A percentile compares a stretch with the other conserved stretches of the same genome.
These are phyloP conservation scores for Benitochromis conjunctus DNA, from an alignment of 2,113 vertebrate genomes.

Conservation along the genomic window DNA sequence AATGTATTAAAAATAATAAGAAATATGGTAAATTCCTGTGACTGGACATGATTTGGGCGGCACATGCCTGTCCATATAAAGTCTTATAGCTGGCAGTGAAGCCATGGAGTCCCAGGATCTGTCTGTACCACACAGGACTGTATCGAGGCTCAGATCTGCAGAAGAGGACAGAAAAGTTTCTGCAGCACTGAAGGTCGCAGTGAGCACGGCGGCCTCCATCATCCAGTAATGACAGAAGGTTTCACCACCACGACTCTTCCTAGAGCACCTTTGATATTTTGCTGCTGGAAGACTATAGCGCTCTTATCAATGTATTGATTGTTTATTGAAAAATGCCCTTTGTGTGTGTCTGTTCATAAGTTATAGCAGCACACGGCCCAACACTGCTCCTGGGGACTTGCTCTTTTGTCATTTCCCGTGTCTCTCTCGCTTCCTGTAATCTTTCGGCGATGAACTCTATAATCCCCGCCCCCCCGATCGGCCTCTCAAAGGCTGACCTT, in stretches of 20 bases:
- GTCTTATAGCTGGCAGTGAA: background rate
- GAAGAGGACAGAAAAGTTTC: background rate
- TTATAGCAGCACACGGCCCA: background rate
- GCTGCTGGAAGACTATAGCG: background rate
- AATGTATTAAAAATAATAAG: background rate
- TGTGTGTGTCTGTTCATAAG: background rate
- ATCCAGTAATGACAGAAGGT: background rate
- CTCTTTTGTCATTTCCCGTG: background rate
- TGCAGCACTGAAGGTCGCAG: background rate
- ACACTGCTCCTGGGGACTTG: background rate
- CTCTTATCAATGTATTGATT: background rate
- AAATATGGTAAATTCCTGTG: fast-evolving
- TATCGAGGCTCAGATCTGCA: background rate
- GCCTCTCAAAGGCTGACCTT: background rate
- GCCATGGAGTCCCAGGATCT: background rate
- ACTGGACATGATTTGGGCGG: background rate
- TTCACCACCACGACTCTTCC: background rate
- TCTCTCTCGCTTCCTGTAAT: background rate
- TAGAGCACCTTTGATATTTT: background rate
- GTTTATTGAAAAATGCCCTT: background rate
- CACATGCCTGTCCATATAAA: fast-evolving
- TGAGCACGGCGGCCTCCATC: background rate
- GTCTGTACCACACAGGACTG: background rate
- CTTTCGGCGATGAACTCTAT: background rate
- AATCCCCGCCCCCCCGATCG: background rate